phyloP scores from a whole-genome alignment of 2,113 vertebrate species.

The Picathartes gymnocephalus region DNA sequence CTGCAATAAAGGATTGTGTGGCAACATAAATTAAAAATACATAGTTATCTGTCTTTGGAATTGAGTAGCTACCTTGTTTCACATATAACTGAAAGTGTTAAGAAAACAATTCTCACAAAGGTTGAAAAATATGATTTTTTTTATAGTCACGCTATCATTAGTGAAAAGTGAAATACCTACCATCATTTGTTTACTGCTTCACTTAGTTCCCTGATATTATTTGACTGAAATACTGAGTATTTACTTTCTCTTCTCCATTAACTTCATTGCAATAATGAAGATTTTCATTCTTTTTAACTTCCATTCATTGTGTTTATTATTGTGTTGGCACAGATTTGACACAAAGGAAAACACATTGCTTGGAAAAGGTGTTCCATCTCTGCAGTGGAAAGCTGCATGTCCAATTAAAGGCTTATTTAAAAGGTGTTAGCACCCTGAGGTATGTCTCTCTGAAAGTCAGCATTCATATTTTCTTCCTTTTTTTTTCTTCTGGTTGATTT shows the following conservation, averaged over 20 bases:
- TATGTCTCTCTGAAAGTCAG: not conserved
- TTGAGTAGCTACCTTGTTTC: not conserved
- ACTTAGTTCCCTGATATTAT: not conserved
- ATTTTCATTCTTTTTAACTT: not conserved
- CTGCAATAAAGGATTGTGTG: not conserved
- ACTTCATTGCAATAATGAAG: not conserved
- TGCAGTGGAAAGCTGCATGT: not conserved
- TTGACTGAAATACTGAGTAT: not conserved
- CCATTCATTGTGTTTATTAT: not conserved
- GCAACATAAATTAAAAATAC: not conserved
- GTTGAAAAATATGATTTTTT: not conserved
- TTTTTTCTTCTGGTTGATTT: not conserved
- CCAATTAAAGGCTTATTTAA: not conserved
- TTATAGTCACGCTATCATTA: not conserved
- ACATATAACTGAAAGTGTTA: not conserved
- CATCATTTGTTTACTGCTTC: not conserved
- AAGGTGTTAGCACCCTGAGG: not conserved
- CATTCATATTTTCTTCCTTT: not conserved
- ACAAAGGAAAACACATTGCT: not conserved
- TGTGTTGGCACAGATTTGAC: not conserved
- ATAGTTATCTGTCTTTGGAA: not conserved
- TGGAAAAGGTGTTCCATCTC: not conserved
- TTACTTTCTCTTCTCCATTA: not conserved
- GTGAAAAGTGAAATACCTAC: not conserved
- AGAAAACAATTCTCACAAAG: not conserved